These are phyloP conservation scores for Fukomys damarensis DNA, from an alignment of 2,113 vertebrate species.

Conservation along the genomic window DNA sequence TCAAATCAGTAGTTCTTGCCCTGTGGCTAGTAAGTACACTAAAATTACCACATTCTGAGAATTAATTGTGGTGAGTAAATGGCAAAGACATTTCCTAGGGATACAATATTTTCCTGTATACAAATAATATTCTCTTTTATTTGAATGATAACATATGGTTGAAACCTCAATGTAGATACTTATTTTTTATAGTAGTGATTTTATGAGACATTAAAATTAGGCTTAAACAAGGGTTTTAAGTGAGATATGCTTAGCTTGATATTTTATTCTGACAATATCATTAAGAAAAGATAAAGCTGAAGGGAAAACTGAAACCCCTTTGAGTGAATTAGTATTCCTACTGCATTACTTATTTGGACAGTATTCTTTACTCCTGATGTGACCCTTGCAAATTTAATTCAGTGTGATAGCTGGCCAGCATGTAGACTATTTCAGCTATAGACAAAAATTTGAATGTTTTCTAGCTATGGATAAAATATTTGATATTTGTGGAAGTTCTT, in stretches of 20 bases:
- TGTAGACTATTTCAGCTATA: slow-evolving; percentile 54
- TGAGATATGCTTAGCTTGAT: slow-evolving; percentile 70
- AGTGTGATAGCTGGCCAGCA: slow-evolving; percentile 64
- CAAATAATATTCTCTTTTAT: slow-evolving; percentile 62
- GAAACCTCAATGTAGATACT: slow-evolving; percentile 66
- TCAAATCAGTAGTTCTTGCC: slow-evolving; percentile 31
- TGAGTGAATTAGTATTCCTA: slow-evolving; percentile 75
- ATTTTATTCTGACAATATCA: slow-evolving; percentile 74
- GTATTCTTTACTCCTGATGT: slow-evolving; percentile 74
- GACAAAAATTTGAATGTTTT: slow-evolving; percentile 49
- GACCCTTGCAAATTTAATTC: slow-evolving; percentile 82
- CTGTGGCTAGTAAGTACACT: background rate
- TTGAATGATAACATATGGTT: slow-evolving; percentile 69
- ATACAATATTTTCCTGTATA: slow-evolving; percentile 40
- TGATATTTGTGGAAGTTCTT: slow-evolving; percentile 43
- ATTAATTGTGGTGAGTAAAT: slow-evolving; percentile 63
- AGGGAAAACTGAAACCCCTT: slow-evolving; percentile 62
- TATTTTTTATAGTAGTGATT: slow-evolving; percentile 66
- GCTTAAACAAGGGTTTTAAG: slow-evolving; percentile 63
- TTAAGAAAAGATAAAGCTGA: slow-evolving; percentile 67
- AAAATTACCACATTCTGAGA: slow-evolving; percentile 23
- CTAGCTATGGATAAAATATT: slow-evolving; percentile 42
- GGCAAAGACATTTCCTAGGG: slow-evolving; percentile 65
- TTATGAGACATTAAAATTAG: slow-evolving; percentile 71
- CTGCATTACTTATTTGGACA: slow-evolving; percentile 51